These are phyloP conservation scores for Nestor notabilis DNA, from an alignment of 2,113 vertebrate genomes.

Conservation along the genomic window DNA sequence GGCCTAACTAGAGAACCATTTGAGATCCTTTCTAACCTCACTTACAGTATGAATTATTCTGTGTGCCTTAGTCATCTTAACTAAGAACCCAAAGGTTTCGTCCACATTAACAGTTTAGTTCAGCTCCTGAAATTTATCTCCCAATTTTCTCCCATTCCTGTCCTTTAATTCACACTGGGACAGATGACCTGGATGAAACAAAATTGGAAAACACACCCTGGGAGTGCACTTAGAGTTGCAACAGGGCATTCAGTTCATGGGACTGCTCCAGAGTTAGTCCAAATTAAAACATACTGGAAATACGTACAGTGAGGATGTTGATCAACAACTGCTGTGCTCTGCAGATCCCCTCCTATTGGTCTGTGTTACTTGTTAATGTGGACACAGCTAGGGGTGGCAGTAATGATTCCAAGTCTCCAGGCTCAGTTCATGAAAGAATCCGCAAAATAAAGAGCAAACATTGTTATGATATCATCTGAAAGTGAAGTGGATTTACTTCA, in stretches of 20 bases:
- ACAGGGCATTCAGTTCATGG: not conserved
- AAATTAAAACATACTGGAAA: not conserved
- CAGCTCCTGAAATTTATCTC: not conserved
- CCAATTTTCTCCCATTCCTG: not conserved
- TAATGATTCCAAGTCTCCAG: not conserved
- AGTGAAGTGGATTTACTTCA: not conserved
- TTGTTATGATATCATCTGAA: not conserved
- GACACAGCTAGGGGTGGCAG: not conserved
- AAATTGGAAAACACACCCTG: not conserved
- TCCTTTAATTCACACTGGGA: not conserved
- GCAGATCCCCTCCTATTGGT: not conserved
- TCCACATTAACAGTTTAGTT: not conserved
- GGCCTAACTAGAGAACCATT: not conserved
- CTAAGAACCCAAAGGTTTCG: not conserved
- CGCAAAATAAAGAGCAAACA: not conserved
- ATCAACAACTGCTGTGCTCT: not conserved
- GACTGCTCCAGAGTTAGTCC: not conserved
- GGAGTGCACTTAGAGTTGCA: not conserved
- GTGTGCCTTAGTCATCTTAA: not conserved
- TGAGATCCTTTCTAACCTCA: not conserved
- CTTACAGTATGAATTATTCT: not conserved
- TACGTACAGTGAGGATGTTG: accelerated
- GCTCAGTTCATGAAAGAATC: not conserved
- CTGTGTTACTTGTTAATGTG: not conserved
- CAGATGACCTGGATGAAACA: not conserved